Conservation (phyloP, 2,888 invertebrate species). For the Lissonota sp. region DNA sequence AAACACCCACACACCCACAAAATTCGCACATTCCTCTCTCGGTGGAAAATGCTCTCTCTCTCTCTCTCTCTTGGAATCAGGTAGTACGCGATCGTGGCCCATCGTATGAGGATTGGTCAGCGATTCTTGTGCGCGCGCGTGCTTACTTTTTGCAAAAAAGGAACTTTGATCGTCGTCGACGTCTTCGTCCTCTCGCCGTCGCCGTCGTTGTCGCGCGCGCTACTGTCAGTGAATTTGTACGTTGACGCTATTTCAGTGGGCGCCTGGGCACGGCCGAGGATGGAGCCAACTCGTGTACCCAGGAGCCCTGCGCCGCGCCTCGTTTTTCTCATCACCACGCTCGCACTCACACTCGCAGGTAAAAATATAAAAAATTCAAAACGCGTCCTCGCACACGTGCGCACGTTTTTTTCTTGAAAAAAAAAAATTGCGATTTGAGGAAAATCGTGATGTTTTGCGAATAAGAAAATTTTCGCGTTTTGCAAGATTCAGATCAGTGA, state of each 20-base stretch:
- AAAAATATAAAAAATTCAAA: slow-evolving; percentile 64
- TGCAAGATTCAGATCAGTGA: background rate
- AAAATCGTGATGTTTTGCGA: too few relatives aligned
- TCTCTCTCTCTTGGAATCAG: slow-evolving; percentile 36
- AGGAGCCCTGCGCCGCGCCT: slow-evolving; percentile 81
- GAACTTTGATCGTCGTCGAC: background rate
- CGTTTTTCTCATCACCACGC: slow-evolving; percentile 83
- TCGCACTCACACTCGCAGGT: slow-evolving; percentile 80
- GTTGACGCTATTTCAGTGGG: slow-evolving; percentile 71
- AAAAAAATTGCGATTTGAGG: background rate
- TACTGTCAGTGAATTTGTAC: slow-evolving; percentile 31
- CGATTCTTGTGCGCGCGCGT: slow-evolving; percentile 31
- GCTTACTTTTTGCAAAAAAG: slow-evolving; percentile 20
- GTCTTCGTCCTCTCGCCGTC: too few relatives aligned
- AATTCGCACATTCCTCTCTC: slow-evolving; percentile 15
- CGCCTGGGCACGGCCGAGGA: slow-evolving; percentile 77
- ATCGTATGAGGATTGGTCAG: slow-evolving; percentile 53
- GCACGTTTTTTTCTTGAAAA: slow-evolving; percentile 8
- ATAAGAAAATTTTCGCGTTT: too few relatives aligned
- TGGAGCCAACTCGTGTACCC: slow-evolving; percentile 80
- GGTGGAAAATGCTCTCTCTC: slow-evolving; percentile 11
- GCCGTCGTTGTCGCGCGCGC: slow-evolving; percentile 21
- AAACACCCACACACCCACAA: background rate
- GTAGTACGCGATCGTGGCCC: slow-evolving; percentile 63
- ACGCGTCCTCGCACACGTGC: slow-evolving; percentile 23